Conservation (phyloP, 2,888 invertebrate species). For the Teleogryllus oceanicus region DNA sequence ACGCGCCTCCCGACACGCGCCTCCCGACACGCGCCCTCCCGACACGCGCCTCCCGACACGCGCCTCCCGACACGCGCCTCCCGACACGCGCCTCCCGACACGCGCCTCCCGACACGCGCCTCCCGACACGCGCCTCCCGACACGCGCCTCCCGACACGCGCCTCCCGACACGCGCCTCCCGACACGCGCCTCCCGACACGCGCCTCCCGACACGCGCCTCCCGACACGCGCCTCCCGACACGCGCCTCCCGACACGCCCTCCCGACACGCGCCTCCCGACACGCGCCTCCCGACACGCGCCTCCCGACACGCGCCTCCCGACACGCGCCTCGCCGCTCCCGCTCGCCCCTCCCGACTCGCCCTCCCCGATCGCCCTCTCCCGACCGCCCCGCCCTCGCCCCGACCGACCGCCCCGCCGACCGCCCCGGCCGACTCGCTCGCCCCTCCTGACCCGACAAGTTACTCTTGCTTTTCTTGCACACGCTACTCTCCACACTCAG, state of each 20-base stretch:
- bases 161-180: not conserved
- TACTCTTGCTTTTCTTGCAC: too few species aligned
- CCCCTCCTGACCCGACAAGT: too few species aligned
- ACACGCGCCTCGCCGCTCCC: too few species aligned
- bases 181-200: not conserved
- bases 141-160: not conserved
- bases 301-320: not conserved
- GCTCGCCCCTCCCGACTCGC: not conserved
- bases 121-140: not conserved
- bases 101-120: not conserved
- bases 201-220: not conserved
- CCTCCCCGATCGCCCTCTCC: not conserved
- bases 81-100: not conserved
- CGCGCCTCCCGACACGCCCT: not conserved
- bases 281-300: not conserved
- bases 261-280: not conserved
- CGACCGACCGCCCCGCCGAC: not conserved
- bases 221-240: not conserved
- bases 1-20: not conserved
- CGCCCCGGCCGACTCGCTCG: too few species aligned
- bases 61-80: not conserved
- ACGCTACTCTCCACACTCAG: too few species aligned
- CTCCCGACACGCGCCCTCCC: not conserved
- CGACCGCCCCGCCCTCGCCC: not conserved
- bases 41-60: not conserved